Base-by-base conservation (phyloP, 2,888 invertebrate species). In the Callinectes sapidus region DNA sequence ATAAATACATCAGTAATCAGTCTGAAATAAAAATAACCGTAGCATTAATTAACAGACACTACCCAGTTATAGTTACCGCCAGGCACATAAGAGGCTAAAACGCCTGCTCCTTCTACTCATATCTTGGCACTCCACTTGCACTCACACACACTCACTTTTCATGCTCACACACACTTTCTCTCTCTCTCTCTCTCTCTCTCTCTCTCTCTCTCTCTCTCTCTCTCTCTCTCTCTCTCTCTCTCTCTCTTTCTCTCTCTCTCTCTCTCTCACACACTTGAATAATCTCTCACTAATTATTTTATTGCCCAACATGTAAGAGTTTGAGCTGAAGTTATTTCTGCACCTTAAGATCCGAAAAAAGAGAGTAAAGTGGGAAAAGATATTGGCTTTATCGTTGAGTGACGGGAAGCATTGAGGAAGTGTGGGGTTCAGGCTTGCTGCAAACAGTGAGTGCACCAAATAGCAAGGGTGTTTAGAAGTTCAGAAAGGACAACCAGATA, bases 211-310 rank as follows among this genome's bases (percentile, higher is more conserved):
- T 48, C 48, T 8, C 3, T 6, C 48, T 8, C 48, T 6, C 48
- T 8, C 48, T 6, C 48, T 8, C 48, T 6, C 48, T 8, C 48
- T 6, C 61, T 23, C 61, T 3, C 81, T 35, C 81, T 18, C 81
- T 35, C 81, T 18, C 81, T 35, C 81, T 35, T 35, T 35, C 81
- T 35, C 81, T 35, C 81, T 35, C 81, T 3, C 81, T 35, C 81
- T 35, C 81, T 18, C 81, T 35, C 81, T 18, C 81, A 35, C 35
- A 81, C 35, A 81, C 16, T 35, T 2, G 3, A 81, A 35, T 81
- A 81, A 81, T 81, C 81, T 81, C 81, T 81, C 81, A 81, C 81
- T 81, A 81, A 35, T 81, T 10, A 81, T 81, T 35, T 81, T 81
- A 81, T 81, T 81, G 81, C 81, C 35, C 81, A 81, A 81, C 35